Base-by-base conservation (phyloP, 2,888 invertebrate genomes). In the Phragmatobia fuliginosa region DNA sequence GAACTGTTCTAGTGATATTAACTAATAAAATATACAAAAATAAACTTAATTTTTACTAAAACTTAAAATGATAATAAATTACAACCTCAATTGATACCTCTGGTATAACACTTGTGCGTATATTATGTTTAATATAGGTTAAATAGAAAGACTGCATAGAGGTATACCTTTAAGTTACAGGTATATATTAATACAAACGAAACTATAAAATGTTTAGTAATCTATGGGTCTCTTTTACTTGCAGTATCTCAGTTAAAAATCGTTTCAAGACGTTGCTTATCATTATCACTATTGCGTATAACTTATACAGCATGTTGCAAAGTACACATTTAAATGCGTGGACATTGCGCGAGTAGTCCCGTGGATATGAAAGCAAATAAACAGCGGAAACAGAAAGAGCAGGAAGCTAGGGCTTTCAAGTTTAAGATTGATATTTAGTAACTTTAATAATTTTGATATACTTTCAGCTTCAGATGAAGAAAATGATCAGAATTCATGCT, bases 351-450 rank as follows among this genome's bases (percentile, higher is more conserved):
- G 83, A 87, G 85, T 81, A 73, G 81, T 83, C 82, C 74, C 77
- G 80, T 82, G 82, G 80, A 82, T 85, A 85, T 86, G 78, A 85
- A 87, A 90, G 88, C 88, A 88, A 89, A 90, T 88, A 87, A 88
- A 88, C 85, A 78, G 77, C 90, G 91, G 91, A 91, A 91, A 89
- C 85, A 85, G 87, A 79, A 76, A 85, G 83, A 73, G 71, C 78
- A 85, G 89, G 89, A 90, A 87, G 80, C 81, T 79, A 91, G 91
- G 92, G 91, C 66, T 91, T 88, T 31, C 83, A 78, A 71, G 1
- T 4, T 10, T 18, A 4, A 59, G 4, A 33, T 33, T n/a, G 33
- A 32, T 21, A 49, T 49, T 7, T 45, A 45, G 21, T 45, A 45
- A 21, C 8, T 45, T 7, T 41, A 18, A 38, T 38, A 41, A 41